A percentile compares a stretch with the other conserved stretches of the same genome.
phyloP scores from a whole-genome alignment of 1,140 invertebrate species.

The Diorhabda carinulata region DNA sequence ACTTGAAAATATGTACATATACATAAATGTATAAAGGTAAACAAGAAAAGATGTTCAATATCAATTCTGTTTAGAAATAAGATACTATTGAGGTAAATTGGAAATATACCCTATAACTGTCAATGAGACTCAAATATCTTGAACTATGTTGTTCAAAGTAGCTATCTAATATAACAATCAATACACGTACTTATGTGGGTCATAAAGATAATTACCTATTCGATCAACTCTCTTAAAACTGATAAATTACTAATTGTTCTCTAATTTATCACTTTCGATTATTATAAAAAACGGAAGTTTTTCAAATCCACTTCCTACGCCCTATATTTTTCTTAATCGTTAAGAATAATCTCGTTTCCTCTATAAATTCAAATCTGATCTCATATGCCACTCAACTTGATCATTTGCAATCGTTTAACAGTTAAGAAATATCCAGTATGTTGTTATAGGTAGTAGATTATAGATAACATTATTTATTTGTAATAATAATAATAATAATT shows the following conservation, averaged over 20 bases:
- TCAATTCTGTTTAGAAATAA: too few species aligned
- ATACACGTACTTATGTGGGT: too few species aligned
- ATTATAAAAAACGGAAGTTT: background rate
- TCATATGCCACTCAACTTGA: background rate
- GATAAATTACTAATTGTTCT: background rate
- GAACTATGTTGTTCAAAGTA: too few species aligned
- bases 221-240: too few species aligned
- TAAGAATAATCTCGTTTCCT: background rate
- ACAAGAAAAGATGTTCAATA: too few species aligned
- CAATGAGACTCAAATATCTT: too few species aligned
- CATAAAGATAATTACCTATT: too few species aligned
- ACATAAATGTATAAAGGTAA: too few species aligned
- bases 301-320: background rate
- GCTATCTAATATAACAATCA: too few species aligned
- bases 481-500: background rate
- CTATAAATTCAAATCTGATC: constrained; percentile 2
- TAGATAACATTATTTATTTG: background rate
- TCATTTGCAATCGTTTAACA: background rate
- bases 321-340: constrained; percentile 1
- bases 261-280: background rate
- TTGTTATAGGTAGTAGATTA: background rate
- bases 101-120: too few species aligned
- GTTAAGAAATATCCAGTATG: background rate
- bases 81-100: too few species aligned
- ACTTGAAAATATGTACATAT: too few species aligned